Conservation (phyloP, 1,140 invertebrate species). For the Hestina assimilis region DNA sequence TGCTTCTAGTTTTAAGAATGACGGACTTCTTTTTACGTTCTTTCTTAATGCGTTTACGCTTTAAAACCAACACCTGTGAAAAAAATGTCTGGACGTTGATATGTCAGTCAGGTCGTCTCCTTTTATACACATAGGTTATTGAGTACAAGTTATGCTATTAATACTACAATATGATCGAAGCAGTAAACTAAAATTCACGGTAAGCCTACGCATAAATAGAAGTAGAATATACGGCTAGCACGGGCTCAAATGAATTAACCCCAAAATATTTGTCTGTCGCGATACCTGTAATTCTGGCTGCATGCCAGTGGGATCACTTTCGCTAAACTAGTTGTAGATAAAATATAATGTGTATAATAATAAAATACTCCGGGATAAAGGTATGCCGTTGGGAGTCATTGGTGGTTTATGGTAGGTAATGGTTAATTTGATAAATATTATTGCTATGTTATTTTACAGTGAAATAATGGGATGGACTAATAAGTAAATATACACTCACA, state of each 20-base stretch:
- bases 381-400: slow-evolving; percentile 12
- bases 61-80: too few relatives aligned
- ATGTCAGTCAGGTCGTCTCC: too few relatives aligned
- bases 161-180: slow-evolving; percentile 2
- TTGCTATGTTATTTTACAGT: not conserved
- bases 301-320: slow-evolving; percentile 67
- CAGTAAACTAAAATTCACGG: slow-evolving; percentile 24
- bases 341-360: slow-evolving; percentile 20
- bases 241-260: slow-evolving; percentile 50
- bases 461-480: not conserved
- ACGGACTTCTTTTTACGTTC: too few relatives aligned
- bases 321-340: slow-evolving; percentile 33
- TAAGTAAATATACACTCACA: too few relatives aligned
- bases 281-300: slow-evolving; percentile 47
- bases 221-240: slow-evolving; percentile 31
- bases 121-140: too few relatives aligned
- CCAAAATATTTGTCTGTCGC: slow-evolving; percentile 71
- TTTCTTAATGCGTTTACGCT: too few relatives aligned
- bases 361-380: slow-evolving; percentile 4
- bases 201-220: slow-evolving; percentile 33
- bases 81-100: too few relatives aligned
- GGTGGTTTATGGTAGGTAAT: not conserved
- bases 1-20: too few relatives aligned
- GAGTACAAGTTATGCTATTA: too few relatives aligned
- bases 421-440: slow-evolving; percentile 8